A percentile compares a stretch with the other conserved stretches of the same genome.
These are phyloP conservation scores for Hypothenemus hampei DNA, from an alignment of 1,140 invertebrate genomes.

Conservation along the genomic window DNA sequence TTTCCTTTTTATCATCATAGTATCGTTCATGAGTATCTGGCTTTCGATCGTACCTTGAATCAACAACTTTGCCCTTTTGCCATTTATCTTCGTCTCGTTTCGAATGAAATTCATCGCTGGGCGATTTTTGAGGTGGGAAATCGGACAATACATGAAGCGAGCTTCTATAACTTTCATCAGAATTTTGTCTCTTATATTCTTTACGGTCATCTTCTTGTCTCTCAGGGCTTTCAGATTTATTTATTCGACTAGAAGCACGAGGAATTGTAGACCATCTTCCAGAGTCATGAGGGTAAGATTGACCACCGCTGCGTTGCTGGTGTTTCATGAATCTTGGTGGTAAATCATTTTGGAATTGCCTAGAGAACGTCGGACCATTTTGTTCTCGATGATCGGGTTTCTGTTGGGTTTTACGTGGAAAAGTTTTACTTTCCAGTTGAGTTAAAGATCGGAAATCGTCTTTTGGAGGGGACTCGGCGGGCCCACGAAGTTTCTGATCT, in stretches of 20 bases:
- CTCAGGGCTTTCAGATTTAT: conserved; percentile 30
- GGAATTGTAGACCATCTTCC: conserved; percentile 5
- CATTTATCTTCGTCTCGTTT: conserved; percentile 31
- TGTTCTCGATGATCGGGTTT: conserved; percentile 43
- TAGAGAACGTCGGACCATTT: conserved; percentile 54
- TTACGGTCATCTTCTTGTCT: conserved; percentile 31
- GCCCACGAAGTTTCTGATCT: conserved; percentile 20
- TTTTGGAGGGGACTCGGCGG: conserved; percentile 11
- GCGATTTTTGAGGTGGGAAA: conserved; percentile 10
- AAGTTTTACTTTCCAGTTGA: conserved; percentile 45
- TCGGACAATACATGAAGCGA: conserved; percentile 20
- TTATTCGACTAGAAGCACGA: conserved; percentile 14
- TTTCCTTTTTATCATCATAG: conserved; percentile 22
- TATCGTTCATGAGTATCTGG: conserved; percentile 10
- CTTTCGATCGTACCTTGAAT: too few species aligned
- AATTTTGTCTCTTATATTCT: conserved; percentile 34
- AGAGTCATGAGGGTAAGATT: background rate
- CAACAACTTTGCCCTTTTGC: conserved; percentile 31
- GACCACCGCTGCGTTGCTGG: conserved; percentile 43
- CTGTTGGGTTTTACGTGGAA: conserved; percentile 42
- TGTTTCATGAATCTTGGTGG: conserved; percentile 79
- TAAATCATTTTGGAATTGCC: conserved; percentile 72
- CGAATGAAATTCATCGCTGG: conserved; percentile 18
- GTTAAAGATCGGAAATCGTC: conserved; percentile 44
- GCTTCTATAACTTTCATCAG: conserved; percentile 35